These are phyloP conservation scores for Danaus plexippus DNA, from an alignment of 1,140 invertebrate genomes.

Conservation along the genomic window DNA sequence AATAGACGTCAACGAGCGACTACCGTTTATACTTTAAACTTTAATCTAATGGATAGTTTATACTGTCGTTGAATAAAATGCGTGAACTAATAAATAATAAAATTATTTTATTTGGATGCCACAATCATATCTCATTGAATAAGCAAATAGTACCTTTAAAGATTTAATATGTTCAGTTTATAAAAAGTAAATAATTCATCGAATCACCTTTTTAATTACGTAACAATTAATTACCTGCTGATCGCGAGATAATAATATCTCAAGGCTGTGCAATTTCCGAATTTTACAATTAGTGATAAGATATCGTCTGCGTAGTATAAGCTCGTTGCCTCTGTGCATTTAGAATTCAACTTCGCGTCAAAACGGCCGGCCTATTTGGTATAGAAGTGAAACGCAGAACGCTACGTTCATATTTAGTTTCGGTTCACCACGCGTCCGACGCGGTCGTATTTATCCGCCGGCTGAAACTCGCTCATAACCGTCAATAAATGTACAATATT, in stretches of 20 bases:
- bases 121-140: no score
- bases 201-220: not conserved
- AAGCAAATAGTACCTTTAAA: no score
- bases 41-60: no score
- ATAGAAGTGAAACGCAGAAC: not conserved
- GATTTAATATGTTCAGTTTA: no score
- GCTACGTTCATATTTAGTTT: constrained; percentile 44
- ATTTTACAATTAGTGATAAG: constrained; percentile 27
- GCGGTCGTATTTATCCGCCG: constrained; percentile 45
- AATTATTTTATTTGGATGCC: no score
- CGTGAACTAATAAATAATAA: no score
- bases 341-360: constrained; percentile 35
- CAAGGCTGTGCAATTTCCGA: constrained; percentile 29
- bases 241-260: constrained; percentile 25
- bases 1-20: no score
- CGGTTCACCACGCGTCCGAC: constrained; percentile 43
- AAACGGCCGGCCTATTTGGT: constrained; percentile 33
- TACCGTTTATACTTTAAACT: no score
- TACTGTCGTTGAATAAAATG: no score
- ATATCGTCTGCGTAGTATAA: constrained; percentile 30
- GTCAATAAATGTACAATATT: constrained; percentile 39
- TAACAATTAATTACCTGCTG: constrained; percentile 18
- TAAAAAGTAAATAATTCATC: no score
- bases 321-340: constrained; percentile 49
- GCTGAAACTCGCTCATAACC: constrained; percentile 53